Base-by-base conservation (phyloP, 1,140 invertebrate genomes). In the Bombyx mandarina region DNA sequence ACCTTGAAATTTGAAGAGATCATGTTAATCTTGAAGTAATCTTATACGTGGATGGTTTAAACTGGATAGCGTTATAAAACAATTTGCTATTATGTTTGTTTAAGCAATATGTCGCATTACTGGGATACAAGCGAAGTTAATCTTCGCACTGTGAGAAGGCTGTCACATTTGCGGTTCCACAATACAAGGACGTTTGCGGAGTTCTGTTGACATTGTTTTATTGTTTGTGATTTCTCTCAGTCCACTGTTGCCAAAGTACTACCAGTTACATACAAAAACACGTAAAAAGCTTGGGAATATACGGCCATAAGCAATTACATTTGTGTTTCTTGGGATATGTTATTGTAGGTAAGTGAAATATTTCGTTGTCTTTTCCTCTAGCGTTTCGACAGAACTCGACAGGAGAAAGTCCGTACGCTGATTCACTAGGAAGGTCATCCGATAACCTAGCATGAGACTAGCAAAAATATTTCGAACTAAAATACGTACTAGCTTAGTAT, bases 271-370 rank as follows among this genome's bases (percentile, higher is more conserved):
- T 35, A 35, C 50, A 12, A 47, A 51, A 51, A 56, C 46, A 62
- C 55, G 65, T 69, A 72, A 70, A 72, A 75, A 74, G 59, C 65
- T 57, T 69, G 71, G 61, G 68, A 73, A 69, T 56, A 64, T 58
- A 43, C 58, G 61, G 43, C 7, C 54, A 56, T 62, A 60, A 67
- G 67, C 65, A 62, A 56, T 56, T 62, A 61, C 63, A 12, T 47
- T 47, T 47, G 12, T 47, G 8, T 35, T 35, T 35, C 26, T 35
- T 35, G 2, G 26, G 26, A 35, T 35, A 5, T 35, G 26, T 35
- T 35, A 35, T 35, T 35, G 26, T 35, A 35, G 26, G 26, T 35
- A 35, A 35, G 50, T 51, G 42, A 51, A 35, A 51, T 35, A 26
- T 51, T 51, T 51, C 26, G 50, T 51, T 18, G 8, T 51, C 26